Conservation (phyloP, 2,888 invertebrate genomes). For the Doris montereyensis region DNA sequence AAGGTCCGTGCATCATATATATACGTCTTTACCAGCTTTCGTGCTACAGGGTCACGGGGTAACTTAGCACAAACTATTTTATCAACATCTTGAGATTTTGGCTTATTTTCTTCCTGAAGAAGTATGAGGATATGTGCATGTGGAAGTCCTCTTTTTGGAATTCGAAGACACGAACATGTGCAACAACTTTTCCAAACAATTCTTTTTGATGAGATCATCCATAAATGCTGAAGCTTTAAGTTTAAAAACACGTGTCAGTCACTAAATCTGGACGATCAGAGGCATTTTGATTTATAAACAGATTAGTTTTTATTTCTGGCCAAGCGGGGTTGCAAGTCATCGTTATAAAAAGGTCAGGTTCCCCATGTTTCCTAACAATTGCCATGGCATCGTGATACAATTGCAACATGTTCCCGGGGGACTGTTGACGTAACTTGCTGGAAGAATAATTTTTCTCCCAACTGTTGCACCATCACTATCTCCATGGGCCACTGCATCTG, state of each 20-base stretch:
- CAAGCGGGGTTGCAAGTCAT: too few species aligned
- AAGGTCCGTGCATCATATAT: conserved; percentile 39
- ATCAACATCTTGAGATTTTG: background rate
- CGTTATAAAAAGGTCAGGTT: too few species aligned
- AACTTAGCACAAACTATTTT: conserved; percentile 26
- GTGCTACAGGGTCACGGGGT: conserved; percentile 12
- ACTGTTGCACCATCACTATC: conserved; percentile 27
- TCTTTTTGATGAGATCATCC: background rate
- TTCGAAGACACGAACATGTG: conserved; percentile 26
- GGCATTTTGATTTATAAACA: too few species aligned
- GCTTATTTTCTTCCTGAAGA: conserved; percentile 3
- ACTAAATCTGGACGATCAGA: too few species aligned
- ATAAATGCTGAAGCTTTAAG: background rate
- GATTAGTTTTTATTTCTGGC: too few species aligned
- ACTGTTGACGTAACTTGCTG: conserved; percentile 37
- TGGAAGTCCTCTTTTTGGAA: conserved; percentile 18
- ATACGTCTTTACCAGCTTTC: conserved; percentile 13
- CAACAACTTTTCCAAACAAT: conserved; percentile 33
- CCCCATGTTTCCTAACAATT: conserved; percentile 23
- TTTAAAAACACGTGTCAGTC: too few species aligned
- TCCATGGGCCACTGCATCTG: conserved; percentile 35
- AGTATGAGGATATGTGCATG: too few species aligned
- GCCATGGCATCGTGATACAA: too few species aligned
- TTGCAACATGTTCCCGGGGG: conserved; percentile 34
- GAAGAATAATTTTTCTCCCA: conserved; percentile 35